Conservation (phyloP, 2,113 vertebrate species). For the Apaloderma vittatum region DNA sequence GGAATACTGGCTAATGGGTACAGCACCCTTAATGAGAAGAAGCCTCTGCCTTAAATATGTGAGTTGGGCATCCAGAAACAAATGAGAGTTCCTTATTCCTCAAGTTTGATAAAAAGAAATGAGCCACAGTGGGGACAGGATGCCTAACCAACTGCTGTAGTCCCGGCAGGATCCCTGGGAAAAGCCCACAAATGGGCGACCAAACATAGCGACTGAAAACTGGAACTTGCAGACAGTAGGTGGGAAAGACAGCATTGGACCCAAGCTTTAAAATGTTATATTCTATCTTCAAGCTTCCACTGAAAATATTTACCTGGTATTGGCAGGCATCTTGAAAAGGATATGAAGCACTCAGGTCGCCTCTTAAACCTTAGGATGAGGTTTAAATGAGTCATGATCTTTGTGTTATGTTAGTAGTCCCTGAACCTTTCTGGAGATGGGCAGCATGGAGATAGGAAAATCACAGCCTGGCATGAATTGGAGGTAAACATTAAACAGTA, state of each 20-base stretch:
- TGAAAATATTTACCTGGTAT: background rate
- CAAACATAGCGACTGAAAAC: background rate
- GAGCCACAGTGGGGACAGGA: background rate
- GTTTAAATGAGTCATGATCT: background rate
- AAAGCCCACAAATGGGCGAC: background rate
- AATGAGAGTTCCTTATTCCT: background rate
- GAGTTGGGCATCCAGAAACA: background rate
- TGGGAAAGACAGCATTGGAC: background rate
- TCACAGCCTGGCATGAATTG: background rate
- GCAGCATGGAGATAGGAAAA: background rate
- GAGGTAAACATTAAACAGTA: background rate
- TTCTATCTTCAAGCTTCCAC: background rate
- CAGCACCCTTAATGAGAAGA: background rate
- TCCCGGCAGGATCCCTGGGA: background rate
- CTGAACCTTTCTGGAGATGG: background rate
- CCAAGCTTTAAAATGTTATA: background rate
- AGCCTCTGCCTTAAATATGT: background rate
- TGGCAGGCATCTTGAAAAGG: background rate
- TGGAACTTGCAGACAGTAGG: background rate
- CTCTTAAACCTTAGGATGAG: background rate
- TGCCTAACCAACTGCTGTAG: background rate
- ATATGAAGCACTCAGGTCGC: background rate
- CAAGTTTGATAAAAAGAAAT: background rate
- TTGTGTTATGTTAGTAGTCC: background rate
- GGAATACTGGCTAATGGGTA: background rate